Evolutionary conservation across 2,888 invertebrate genomes (phyloP).

Genomic region (Caenorhabditis sp.): DNA sequence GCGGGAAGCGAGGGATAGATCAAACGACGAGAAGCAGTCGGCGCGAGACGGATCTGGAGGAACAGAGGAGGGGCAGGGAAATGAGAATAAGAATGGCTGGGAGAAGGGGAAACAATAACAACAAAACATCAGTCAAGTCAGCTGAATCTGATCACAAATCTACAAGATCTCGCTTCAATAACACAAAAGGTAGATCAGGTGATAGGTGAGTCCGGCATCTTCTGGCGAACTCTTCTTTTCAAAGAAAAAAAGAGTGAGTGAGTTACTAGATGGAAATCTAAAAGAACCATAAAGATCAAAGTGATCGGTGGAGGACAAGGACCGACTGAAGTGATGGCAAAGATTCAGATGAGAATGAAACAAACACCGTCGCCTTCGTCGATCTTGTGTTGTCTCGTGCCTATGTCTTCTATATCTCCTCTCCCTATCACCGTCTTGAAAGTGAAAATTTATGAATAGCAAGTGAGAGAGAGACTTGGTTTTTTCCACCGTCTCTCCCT

Average conservation of each 20-base stretch:
- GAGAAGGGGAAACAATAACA: neutral
- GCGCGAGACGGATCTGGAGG: neutral
- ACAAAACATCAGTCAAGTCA: conserved; percentile 2
- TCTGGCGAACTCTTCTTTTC: no score
- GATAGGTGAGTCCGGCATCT: no score
- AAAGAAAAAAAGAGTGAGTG: no score
- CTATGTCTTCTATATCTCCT: conserved; percentile 28
- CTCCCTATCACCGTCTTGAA: conserved; percentile 40
- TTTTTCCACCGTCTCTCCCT: conserved; percentile 40
- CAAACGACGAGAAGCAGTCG: conserved; percentile 9
- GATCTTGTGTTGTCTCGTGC: no score
- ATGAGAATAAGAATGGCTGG: neutral
- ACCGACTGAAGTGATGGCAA: neutral
- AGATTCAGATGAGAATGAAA: conserved; percentile 48
- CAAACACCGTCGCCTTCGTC: conserved; percentile 29
- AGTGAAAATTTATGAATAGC: conserved; percentile 48
- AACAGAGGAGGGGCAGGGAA: neutral
- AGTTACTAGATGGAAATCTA: neutral
- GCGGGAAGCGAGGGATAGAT: neutral
- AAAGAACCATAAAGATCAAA: neutral
- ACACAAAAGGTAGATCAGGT: conserved; percentile 6
- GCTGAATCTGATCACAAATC: conserved; percentile 5
- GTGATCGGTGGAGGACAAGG: neutral
- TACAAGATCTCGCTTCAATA: conserved; percentile 4
- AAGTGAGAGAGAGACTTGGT: conserved; percentile 28